Conservation (phyloP, 2,888 invertebrate species). For the Drosophila colorata region DNA sequence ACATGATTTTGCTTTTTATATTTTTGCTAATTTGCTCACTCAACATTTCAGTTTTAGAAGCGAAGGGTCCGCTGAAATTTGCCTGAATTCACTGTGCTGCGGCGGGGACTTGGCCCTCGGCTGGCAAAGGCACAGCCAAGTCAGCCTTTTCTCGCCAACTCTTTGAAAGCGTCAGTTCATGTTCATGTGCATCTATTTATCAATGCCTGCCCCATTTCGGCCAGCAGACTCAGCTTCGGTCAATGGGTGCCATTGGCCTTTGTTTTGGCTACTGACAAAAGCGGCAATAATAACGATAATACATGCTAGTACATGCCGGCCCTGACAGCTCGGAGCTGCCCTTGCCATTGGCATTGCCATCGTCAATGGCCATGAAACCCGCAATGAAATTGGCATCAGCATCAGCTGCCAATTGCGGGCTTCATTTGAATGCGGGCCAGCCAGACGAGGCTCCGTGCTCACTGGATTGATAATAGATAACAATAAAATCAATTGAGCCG, state of each 20-base stretch:
- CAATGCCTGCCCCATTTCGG: constrained; percentile 19
- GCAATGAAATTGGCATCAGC: constrained; percentile 33
- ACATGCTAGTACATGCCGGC: constrained; percentile 12
- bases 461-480: constrained; percentile 39
- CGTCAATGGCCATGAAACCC: constrained; percentile 15
- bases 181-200: constrained; percentile 31
- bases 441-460: constrained; percentile 21
- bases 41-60: constrained; percentile 65
- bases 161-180: constrained; percentile 10
- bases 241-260: constrained; percentile 25
- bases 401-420: constrained; percentile 16
- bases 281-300: constrained; percentile 41
- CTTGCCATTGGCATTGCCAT: neutral
- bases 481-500: constrained; percentile 21
- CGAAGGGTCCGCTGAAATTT: constrained; percentile 28
- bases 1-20: constrained; percentile 78
- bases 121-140: constrained; percentile 15
- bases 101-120: neutral
- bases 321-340: constrained; percentile 7
- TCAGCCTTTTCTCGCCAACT: constrained; percentile 6
- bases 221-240: constrained; percentile 1
- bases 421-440: constrained; percentile 43
- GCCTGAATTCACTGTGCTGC: constrained; percentile 6
- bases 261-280: constrained; percentile 33
- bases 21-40: constrained; percentile 74